phyloP scores from a whole-genome alignment of 2,888 invertebrate species.

The Hypomecis atomaria region DNA sequence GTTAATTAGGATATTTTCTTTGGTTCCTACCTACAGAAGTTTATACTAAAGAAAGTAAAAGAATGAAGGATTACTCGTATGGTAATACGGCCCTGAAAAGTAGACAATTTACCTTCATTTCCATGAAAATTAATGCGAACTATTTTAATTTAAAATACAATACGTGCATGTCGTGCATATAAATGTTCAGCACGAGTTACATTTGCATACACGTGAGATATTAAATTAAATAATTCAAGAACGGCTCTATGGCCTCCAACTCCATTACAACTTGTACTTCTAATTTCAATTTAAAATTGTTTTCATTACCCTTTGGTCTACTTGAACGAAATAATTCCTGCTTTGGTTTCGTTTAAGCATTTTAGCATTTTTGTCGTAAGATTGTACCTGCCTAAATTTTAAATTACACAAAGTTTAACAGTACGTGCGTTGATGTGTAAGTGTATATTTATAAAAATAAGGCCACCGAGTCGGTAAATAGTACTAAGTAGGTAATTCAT shows the following conservation, averaged over 20 bases:
- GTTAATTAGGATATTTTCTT: no score
- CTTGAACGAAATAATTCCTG: no score
- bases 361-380: no score
- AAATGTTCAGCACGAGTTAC: constrained; percentile 1
- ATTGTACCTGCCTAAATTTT: no score
- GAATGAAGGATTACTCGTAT: not conserved
- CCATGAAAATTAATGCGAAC: constrained; percentile 7
- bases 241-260: constrained; percentile 10
- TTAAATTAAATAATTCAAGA: constrained; percentile 16
- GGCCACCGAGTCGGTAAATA: no score
- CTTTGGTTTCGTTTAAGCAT: no score
- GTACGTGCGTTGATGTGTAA: no score
- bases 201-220: constrained; percentile 15
- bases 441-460: no score
- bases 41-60: no score
- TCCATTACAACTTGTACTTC: not conserved
- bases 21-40: no score
- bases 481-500: no score
- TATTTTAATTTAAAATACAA: constrained; percentile 6
- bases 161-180: constrained; percentile 11
- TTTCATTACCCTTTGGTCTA: not conserved
- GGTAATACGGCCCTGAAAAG: constrained; percentile 4
- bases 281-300: constrained; percentile 1
- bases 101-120: not conserved
- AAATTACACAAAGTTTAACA: no score